Percentiles rank a stretch among this genome's conserved stretches.
Evolutionary conservation across 2,888 invertebrate genomes (phyloP).

Genomic region (Erannis defoliaria): DNA sequence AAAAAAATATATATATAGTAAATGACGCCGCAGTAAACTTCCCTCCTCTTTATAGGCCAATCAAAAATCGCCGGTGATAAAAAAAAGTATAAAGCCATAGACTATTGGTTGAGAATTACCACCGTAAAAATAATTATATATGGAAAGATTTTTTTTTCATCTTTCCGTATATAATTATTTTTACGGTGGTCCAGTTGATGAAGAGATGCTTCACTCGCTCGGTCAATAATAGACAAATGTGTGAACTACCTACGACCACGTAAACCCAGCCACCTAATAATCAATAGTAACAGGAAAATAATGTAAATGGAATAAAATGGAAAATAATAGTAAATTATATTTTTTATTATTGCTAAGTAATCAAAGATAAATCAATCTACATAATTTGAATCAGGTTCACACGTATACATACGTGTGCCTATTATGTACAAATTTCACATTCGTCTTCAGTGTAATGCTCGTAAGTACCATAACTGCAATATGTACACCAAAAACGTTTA

Average conservation of each 20-base stretch:
- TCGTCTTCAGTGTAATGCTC: slow-evolving; percentile 15
- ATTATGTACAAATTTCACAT: slow-evolving; percentile 15
- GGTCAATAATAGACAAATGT: slow-evolving; percentile 16
- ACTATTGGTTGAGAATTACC: slow-evolving; percentile 11
- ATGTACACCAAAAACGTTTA: slow-evolving; percentile 15
- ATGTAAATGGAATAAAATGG: slow-evolving; percentile 16
- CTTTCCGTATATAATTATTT: no score
- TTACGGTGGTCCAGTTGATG: slow-evolving; percentile 5
- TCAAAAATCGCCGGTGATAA: slow-evolving; percentile 10
- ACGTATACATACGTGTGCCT: slow-evolving; percentile 15
- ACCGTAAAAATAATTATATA: slow-evolving; percentile 5
- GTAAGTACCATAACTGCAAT: slow-evolving; percentile 11
- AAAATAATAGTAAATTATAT: slow-evolving; percentile 16
- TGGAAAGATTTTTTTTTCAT: slow-evolving; percentile 2
- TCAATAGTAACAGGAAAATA: slow-evolving; percentile 16
- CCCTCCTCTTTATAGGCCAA: slow-evolving; percentile 6
- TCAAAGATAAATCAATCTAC: slow-evolving; percentile 16
- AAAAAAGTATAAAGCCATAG: slow-evolving; percentile 7
- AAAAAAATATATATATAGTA: slow-evolving; percentile 2
- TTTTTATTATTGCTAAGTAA: slow-evolving; percentile 15
- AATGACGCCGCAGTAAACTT: slow-evolving; percentile 11
- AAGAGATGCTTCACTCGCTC: slow-evolving; percentile 15
- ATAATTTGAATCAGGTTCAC: slow-evolving; percentile 15
- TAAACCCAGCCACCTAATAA: slow-evolving; percentile 12
- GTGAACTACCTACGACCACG: slow-evolving; percentile 15